Evolutionary conservation across 2,888 invertebrate genomes (phyloP), one percentile per base, ranked within the genome.

Genomic region (Phortica magna): DNA sequence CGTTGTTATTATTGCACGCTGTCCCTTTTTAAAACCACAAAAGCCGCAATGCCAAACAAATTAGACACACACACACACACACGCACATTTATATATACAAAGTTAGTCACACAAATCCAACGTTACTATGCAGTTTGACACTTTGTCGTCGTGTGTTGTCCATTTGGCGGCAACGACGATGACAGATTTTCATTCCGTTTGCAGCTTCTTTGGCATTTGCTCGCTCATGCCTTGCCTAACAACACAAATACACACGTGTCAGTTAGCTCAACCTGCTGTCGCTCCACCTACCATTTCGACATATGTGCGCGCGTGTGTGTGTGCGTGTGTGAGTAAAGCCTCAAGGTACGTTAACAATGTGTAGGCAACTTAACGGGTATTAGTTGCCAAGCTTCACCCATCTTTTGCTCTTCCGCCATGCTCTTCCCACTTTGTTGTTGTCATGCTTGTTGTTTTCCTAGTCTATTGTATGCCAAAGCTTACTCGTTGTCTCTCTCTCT

Each of bases 41-140:
- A 48, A 68, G 68, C 68, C 68, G 43, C 68, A 68, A 68, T 68
- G 48, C 68, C 68, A 68, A 68, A 68, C 68, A 68, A 68, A 68
- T 68, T 39, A 68, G 31, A 31, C 43, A 43, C 17, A 43, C 22
- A 43, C 39, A 22, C 1, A 22, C 4, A 39, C 12, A 43, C 22
- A 43, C 39, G 10, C 1, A 22, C 4, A 39, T 1, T 22, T 1
- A 64, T 5, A 64, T 31, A 39, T 12, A 22, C 19, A 61, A 10
- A 61, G 22, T 22, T 14, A 31, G 9, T 31, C 59, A 59, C n/a
- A 64, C 64, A 64, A 10, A 39, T 39, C 4, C 5, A 19, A 61
- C 17, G 61, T 61, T 10, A 19, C 7, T 19, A 4, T 64, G 64
- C 64, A 64, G 22, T 31, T 64, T 64, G 64, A 64, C 64, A 64